A percentile compares a stretch with the other conserved stretches of the same genome.
These are phyloP conservation scores for Siniperca knerii DNA, from an alignment of 2,113 vertebrate species.

Conservation along the genomic window DNA sequence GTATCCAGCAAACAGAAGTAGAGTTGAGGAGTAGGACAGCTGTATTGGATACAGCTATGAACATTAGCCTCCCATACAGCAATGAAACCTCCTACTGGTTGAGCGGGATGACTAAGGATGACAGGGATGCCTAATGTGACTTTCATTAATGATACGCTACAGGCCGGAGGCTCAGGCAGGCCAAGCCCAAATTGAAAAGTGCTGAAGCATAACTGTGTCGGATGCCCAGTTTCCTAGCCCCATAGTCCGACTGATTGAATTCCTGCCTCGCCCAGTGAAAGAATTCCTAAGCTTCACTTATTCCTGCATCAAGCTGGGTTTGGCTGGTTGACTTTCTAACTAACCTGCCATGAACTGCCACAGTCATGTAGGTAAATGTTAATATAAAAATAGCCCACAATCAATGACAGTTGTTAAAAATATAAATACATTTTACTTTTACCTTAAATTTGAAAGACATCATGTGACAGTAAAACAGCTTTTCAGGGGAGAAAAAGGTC, in stretches of 20 bases:
- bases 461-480: background rate
- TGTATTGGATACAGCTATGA: slow-evolving; percentile 33
- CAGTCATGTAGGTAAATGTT: slow-evolving; percentile 6
- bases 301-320: slow-evolving; percentile 34
- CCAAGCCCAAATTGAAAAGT: slow-evolving; percentile 83
- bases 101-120: slow-evolving; percentile 59
- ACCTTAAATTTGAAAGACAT: background rate
- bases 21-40: slow-evolving; percentile 10
- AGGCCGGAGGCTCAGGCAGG: slow-evolving; percentile 72
- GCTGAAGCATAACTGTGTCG: slow-evolving; percentile 80
- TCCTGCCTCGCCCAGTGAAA: slow-evolving; percentile 72
- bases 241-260: slow-evolving; percentile 77
- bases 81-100: slow-evolving; percentile 61
- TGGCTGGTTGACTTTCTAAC: slow-evolving; percentile 49
- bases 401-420: background rate
- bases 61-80: slow-evolving; percentile 55
- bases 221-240: slow-evolving; percentile 77
- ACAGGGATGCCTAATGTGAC: slow-evolving; percentile 78
- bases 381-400: background rate
- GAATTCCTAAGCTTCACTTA: slow-evolving; percentile 68
- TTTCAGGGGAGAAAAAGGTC: slow-evolving; percentile 26
- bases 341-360: slow-evolving; percentile 37
- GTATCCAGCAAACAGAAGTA: slow-evolving; percentile 2
- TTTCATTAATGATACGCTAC: slow-evolving; percentile 79
- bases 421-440: background rate